Evolutionary conservation across 2,797 vertebrate species (phyloP).

Genomic region (Smutsia gigantea): DNA sequence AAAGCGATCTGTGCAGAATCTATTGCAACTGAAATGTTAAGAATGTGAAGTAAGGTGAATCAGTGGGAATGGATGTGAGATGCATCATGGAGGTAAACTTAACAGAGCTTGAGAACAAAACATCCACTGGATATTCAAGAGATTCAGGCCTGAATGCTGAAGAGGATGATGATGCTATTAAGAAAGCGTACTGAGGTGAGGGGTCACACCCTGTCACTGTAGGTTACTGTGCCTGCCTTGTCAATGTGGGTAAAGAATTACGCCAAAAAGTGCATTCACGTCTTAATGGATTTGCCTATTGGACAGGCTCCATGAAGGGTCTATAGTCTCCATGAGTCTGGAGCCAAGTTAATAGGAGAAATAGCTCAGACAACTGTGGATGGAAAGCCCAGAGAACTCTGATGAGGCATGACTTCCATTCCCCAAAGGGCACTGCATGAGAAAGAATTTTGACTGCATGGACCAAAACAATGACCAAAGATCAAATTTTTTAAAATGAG

Average conservation of each 20-base stretch:
- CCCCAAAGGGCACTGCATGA: neutral
- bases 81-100: neutral
- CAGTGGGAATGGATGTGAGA: neutral
- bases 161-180: neutral
- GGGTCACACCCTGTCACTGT: neutral
- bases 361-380: neutral
- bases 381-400: neutral
- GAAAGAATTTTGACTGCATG: neutral
- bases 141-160: neutral
- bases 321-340: neutral
- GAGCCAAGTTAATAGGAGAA: neutral
- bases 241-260: neutral
- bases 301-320: neutral
- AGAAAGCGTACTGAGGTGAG: neutral
- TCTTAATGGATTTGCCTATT: neutral
- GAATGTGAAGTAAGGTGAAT: neutral
- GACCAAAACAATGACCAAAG: neutral
- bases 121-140: neutral
- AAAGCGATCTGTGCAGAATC: neutral
- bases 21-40: neutral
- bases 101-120: neutral
- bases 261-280: neutral
- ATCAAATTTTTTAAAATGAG: neutral
- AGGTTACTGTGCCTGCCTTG: neutral
- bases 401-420: neutral